phyloP scores from a whole-genome alignment of 2,888 invertebrate species.

The Phyllotreta striolata region DNA sequence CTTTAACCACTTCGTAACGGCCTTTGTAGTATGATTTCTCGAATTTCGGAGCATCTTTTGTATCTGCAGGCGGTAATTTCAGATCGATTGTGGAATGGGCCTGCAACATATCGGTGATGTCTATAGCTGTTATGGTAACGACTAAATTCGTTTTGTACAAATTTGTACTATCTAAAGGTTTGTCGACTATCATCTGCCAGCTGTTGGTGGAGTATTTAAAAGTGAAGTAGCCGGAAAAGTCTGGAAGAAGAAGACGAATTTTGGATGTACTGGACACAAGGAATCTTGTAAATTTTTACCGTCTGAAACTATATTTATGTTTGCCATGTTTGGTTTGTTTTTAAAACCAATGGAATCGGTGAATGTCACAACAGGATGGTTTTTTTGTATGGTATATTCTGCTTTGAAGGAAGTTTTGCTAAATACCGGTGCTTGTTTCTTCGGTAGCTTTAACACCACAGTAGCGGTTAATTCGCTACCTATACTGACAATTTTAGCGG shows the following conservation, averaged over 20 bases:
- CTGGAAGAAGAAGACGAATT: conserved; percentile 1
- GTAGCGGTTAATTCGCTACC: conserved; percentile 23
- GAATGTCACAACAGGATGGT: conserved; percentile 11
- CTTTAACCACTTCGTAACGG: conserved; percentile 20
- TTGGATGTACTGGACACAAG: neutral
- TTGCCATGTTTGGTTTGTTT: conserved; percentile 12
- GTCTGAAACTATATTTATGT: conserved; percentile 19
- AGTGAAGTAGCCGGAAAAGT: neutral
- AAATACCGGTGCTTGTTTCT: conserved; percentile 10
- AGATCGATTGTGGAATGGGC: conserved; percentile 8
- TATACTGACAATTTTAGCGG: conserved; percentile 22
- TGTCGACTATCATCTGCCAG: neutral
- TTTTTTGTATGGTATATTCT: neutral
- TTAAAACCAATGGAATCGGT: conserved; percentile 13
- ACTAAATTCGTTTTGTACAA: neutral
- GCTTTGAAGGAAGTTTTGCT: neutral
- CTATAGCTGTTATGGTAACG: conserved; percentile 1
- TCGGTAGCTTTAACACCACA: conserved; percentile 35
- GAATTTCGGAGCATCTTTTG: conserved; percentile 31
- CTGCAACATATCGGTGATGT: neutral
- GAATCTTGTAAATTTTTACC: conserved; percentile 14
- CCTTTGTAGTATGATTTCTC: conserved; percentile 31
- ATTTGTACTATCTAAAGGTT: neutral
- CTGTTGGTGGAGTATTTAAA: conserved; percentile 4
- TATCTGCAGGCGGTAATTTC: conserved; percentile 30